phyloP scores from a whole-genome alignment of 2,113 vertebrate species.

The Caretta caretta region DNA sequence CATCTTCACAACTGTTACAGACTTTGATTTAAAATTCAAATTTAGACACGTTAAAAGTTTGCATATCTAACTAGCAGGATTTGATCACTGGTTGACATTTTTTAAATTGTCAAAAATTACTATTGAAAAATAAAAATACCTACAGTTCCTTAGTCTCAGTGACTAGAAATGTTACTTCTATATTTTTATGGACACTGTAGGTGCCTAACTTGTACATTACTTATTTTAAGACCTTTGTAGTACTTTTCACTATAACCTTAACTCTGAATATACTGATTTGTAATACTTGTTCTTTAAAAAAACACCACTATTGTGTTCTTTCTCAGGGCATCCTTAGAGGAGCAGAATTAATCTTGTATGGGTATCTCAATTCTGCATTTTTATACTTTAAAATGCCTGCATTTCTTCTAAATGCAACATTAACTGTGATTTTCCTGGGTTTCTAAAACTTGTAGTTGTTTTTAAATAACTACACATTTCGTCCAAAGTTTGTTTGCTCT shows the following conservation, averaged over 20 bases:
- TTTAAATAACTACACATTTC: not conserved
- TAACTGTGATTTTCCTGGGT: not conserved
- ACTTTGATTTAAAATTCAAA: slow-evolving; percentile 41
- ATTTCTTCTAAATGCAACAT: not conserved
- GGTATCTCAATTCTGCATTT: not conserved
- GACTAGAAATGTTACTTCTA: not conserved
- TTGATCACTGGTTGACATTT: slow-evolving; percentile 32
- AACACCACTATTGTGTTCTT: not conserved
- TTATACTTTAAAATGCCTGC: not conserved
- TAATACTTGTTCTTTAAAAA: not conserved
- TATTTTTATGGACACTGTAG: not conserved
- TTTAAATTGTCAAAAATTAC: slow-evolving; percentile 11
- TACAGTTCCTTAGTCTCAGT: not conserved
- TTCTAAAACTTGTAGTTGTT: not conserved
- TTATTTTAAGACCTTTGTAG: not conserved
- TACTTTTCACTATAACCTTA: not conserved
- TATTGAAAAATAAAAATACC: not conserved
- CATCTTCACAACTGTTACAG: not conserved
- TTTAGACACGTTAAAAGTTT: not conserved
- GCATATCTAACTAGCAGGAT: not conserved
- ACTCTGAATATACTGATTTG: not conserved
- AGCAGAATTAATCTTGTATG: not conserved
- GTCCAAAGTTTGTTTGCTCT: not conserved
- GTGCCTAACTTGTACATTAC: not conserved
- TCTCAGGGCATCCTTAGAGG: not conserved